These are phyloP conservation scores for Zaprionus taronus DNA, from an alignment of 1,140 invertebrate genomes.

Conservation along the genomic window DNA sequence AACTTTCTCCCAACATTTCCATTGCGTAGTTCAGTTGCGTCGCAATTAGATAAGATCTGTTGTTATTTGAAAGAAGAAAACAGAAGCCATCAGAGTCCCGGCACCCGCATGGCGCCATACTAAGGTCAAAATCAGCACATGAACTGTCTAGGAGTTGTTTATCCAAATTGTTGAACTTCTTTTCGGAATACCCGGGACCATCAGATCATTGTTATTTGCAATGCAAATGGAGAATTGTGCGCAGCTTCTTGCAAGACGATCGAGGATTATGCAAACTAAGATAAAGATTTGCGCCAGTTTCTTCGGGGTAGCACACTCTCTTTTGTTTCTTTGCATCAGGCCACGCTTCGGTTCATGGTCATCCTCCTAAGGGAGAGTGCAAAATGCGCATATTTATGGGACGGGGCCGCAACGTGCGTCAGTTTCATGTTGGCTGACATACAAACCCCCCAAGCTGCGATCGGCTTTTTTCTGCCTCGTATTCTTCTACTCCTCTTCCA, in stretches of 20 bases:
- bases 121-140: constrained; percentile 70
- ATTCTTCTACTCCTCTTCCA: constrained; percentile 1
- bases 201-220: constrained; percentile 58
- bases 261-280: constrained; percentile 63
- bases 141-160: constrained; percentile 60
- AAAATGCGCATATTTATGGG: constrained; percentile 67
- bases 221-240: constrained; percentile 59
- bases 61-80: constrained; percentile 14
- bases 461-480: constrained; percentile 13
- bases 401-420: constrained; percentile 59
- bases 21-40: constrained; percentile 30
- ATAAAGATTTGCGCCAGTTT: constrained; percentile 71
- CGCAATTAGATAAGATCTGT: constrained; percentile 45
- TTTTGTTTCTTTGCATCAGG: constrained; percentile 15
- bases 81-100: constrained; percentile 26
- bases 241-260: constrained; percentile 45
- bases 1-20: constrained; percentile 12
- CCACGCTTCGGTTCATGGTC: constrained; percentile 67
- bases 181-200: constrained; percentile 33
- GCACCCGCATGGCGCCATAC: constrained; percentile 59
- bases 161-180: constrained; percentile 60
- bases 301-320: constrained; percentile 35
- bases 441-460: constrained; percentile 73
- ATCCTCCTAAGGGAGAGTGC: constrained; percentile 48
- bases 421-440: constrained; percentile 64